Conservation (phyloP, 2,888 invertebrate species). For the Pardosa pseudoannulata region DNA sequence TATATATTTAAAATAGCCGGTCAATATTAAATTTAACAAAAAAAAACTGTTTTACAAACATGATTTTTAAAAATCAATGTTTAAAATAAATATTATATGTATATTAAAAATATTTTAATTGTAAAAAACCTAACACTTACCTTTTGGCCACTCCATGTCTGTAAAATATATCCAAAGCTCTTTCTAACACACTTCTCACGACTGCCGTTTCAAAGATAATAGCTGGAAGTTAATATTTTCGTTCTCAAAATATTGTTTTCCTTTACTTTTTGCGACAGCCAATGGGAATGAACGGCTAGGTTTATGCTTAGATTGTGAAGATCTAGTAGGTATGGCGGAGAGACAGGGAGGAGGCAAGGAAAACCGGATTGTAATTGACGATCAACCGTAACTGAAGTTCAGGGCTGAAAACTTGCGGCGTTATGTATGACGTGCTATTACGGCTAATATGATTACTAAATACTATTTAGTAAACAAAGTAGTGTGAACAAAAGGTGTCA, state of each 20-base stretch:
- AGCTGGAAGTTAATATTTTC: neutral
- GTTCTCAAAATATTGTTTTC: neutral
- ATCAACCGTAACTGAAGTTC: conserved; percentile 17
- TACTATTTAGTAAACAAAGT: neutral
- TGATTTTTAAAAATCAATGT: too few relatives aligned
- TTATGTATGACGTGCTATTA: neutral
- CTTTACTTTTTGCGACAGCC: conserved; percentile 10
- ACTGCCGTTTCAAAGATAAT: neutral
- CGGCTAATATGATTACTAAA: neutral
- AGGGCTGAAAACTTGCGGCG: neutral
- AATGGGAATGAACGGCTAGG: neutral
- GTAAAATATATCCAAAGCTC: neutral
- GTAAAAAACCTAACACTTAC: neutral
- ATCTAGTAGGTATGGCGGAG: neutral
- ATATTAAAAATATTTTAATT: too few relatives aligned
- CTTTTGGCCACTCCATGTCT: conserved; percentile 34
- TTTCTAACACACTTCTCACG: neutral
- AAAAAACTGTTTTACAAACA: too few relatives aligned
- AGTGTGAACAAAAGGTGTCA: neutral
- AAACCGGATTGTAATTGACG: conserved; percentile 14
- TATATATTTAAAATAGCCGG: too few relatives aligned
- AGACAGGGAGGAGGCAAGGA: neutral
- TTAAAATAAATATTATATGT: too few relatives aligned
- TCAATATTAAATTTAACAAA: too few relatives aligned
- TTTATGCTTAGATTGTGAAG: neutral